Conservation (phyloP, 2,113 vertebrate genomes). For the Corythoichthys intestinalis region DNA sequence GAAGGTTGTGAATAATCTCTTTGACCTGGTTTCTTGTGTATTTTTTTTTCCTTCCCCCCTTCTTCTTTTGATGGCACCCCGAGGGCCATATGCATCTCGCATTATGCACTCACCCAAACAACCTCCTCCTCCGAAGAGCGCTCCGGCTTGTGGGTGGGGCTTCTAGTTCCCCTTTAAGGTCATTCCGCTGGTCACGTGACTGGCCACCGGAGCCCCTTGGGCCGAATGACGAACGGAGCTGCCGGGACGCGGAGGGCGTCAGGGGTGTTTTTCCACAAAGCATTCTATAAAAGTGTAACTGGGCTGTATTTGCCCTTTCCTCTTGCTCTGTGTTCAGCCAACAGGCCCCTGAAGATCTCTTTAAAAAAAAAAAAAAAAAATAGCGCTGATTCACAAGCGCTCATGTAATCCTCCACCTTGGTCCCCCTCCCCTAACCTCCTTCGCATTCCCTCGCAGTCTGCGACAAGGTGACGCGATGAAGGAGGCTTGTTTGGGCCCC, state of each 20-base stretch:
- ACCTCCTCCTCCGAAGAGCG: conserved; percentile 58
- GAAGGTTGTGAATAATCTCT: conserved; percentile 40
- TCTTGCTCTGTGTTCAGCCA: conserved; percentile 68
- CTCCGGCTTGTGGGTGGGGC: conserved; percentile 54
- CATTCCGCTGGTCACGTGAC: conserved; percentile 69
- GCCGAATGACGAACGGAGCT: conserved; percentile 75
- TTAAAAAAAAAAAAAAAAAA: conserved; percentile 34
- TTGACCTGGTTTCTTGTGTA: conserved; percentile 35
- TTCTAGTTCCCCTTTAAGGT: conserved; percentile 70
- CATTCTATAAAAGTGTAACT: conserved; percentile 80
- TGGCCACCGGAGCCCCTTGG: conserved; percentile 65
- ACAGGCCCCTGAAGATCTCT: conserved; percentile 78
- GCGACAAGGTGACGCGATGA: conserved; percentile 51
- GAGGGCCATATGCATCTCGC: conserved; percentile 41
- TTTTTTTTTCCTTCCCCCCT: conserved; percentile 8
- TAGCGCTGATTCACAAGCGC: conserved; percentile 69
- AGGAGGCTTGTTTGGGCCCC: conserved; percentile 68
- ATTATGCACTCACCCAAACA: conserved; percentile 54
- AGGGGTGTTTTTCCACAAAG: conserved; percentile 80
- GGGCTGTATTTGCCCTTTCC: conserved; percentile 76
- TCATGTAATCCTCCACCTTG: conserved; percentile 59
- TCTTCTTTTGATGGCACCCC: conserved; percentile 23
- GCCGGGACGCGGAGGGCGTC: conserved; percentile 74
- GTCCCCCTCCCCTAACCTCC: conserved; percentile 22
- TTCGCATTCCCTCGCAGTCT: conserved; percentile 60